Evolutionary conservation across 2,797 vertebrate genomes (phyloP).

Genomic region (Trematomus bernacchii): DNA sequence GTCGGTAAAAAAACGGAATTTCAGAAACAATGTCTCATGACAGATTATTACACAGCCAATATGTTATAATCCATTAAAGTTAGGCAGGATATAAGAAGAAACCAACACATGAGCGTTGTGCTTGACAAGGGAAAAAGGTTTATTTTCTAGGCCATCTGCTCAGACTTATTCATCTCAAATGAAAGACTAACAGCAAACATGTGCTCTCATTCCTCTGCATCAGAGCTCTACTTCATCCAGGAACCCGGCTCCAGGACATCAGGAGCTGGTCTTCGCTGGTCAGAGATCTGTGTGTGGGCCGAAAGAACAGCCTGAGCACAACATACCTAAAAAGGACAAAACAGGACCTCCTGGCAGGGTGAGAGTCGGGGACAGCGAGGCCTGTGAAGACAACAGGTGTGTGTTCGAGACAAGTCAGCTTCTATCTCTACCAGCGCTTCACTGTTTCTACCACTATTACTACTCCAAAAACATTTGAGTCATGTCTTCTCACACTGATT

Average conservation of each 20-base stretch:
- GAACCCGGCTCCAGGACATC: slow-evolving; percentile 9
- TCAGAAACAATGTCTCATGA: no score
- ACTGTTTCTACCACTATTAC: not conserved
- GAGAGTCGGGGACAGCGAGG: slow-evolving; percentile 67
- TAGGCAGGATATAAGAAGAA: not conserved
- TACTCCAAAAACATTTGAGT: not conserved
- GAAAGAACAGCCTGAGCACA: slow-evolving; percentile 55
- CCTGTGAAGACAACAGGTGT: slow-evolving; percentile 74
- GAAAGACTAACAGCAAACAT: not conserved
- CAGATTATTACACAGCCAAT: no score
- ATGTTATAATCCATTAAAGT: no score
- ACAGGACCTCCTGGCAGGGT: slow-evolving; percentile 74
- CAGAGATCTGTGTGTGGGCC: slow-evolving; percentile 21
- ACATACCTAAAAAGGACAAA: slow-evolving; percentile 75
- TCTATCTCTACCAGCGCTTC: not conserved
- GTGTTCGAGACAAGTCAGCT: slow-evolving; percentile 4
- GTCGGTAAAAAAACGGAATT: no score
- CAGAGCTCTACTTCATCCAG: slow-evolving; percentile 62
- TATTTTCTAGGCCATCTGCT: not conserved
- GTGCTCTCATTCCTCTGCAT: not conserved
- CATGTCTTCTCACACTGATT: not conserved
- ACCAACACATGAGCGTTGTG: not conserved
- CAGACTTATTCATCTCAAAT: not conserved
- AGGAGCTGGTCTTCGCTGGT: slow-evolving; percentile 3
- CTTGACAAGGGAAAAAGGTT: not conserved